Conservation (phyloP, 2,113 vertebrate genomes). For the Festucalex cinctus region DNA sequence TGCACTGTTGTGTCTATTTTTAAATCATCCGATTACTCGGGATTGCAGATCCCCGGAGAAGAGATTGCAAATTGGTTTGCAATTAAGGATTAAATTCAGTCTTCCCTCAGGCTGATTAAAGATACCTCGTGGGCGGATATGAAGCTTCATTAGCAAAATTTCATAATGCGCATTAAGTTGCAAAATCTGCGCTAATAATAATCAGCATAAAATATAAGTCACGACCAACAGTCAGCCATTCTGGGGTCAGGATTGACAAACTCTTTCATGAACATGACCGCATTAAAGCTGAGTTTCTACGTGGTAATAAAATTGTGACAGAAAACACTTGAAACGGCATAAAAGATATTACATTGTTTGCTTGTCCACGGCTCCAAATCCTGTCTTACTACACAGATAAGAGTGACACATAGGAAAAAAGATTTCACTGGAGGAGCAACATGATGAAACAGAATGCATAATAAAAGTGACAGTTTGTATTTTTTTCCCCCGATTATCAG, state of each 20-base stretch:
- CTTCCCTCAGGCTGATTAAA: constrained; percentile 6
- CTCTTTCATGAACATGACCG: not conserved
- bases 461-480: constrained; percentile 22
- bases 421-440: constrained; percentile 22
- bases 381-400: constrained; percentile 36
- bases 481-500: constrained; percentile 11
- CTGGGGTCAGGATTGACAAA: not conserved
- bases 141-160: not conserved
- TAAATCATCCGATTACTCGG: constrained; percentile 4
- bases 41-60: constrained; percentile 5
- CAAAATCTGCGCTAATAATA: not conserved
- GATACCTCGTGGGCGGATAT: not conserved
- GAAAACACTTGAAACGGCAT: not conserved
- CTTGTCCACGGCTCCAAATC: constrained; percentile 30
- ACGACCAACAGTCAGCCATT: not conserved
- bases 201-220: not conserved
- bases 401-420: constrained; percentile 17
- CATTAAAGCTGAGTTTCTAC: not conserved
- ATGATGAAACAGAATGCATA: constrained; percentile 42
- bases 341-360: constrained; percentile 32
- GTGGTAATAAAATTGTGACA: not conserved
- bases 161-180: not conserved
- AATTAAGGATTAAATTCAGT: constrained; percentile 10
- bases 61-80: constrained; percentile 9
- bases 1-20: constrained; percentile 1